Evolutionary conservation across 2,797 vertebrate genomes (phyloP), one percentile per base, ranked within the genome.

Genomic region (Tapera naevia): DNA sequence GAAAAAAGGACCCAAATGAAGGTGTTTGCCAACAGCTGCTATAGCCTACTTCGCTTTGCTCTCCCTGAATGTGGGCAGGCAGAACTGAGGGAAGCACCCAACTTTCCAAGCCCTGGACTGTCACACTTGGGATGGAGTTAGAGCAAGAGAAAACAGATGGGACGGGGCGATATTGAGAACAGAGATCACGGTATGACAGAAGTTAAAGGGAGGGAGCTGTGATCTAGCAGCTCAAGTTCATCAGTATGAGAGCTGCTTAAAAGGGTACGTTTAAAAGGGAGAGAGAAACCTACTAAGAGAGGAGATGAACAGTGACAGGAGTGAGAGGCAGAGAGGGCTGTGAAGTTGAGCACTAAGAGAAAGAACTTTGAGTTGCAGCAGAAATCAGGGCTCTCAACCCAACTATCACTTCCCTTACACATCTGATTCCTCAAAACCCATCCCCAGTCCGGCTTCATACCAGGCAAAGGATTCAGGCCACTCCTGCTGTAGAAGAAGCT

Each of bases 201-300:
- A 91, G 56, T 69, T 81, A 56, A 73, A 78, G n/a, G 37, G 56
- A 78, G n/a, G 35, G 37, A 81, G 75, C 71, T 72, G 23, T 0
- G 35, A 88, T 67, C 75, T 78, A 64, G 60, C 80, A 86, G 93
- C 72, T 89, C 64, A 90, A 88, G 45, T 72, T 92, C 50, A 78
- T 91, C 74, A 78, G n/a, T 69, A 50, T 1, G 7, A 81, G 35
- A 78, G 35, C 57, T 78, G 80, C 61, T 85, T 90, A 80, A 91
- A 91, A 93, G 46, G 11, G 30, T 27, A 54, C 23, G 5, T 80
- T 72, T 48, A 80, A 92, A 91, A 81, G 66, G 25, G 61, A 91
- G 32, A 58, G 65, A 41, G 71, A 78, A 84, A 73, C 61, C 71
- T 79, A 58, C 72, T 86, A 88, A 88, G 88, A 93, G 56, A 84